Base-by-base conservation (phyloP, 2,888 invertebrate genomes). In the Eupsilia transversa region DNA sequence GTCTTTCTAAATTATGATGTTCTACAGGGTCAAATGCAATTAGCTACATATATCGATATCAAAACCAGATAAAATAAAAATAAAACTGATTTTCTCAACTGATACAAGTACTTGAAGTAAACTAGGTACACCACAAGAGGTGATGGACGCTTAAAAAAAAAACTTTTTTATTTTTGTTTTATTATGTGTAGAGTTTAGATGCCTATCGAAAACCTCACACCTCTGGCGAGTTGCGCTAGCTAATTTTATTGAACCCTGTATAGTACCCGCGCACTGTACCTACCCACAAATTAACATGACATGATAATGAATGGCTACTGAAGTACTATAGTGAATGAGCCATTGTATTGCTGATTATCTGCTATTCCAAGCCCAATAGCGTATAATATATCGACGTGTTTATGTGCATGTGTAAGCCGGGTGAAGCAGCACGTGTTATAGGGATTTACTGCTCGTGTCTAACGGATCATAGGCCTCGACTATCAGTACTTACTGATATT, bases 351-450 rank as follows among this genome's bases (percentile, higher is more conserved):
- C 52, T 64, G 61, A 76, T 76, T 76, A 84, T 69, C 61, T 66
- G 59, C 71, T 71, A 68, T 74, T 66, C 43, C 59, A 59, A 84
- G 30, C 66, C 41, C 41, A 57, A 66, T 75, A 68, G 56, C 57
- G 68, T 73, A 41, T 49, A n/a, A 66, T 69, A 54, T 74, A 80
- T 68, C 23, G 80, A 69, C 52, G 69, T 76, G 76, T 84, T 81
- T 79, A 83, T 46, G 43, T 30, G 56, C 52, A 54, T 72, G 69
- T 72, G 61, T 68, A 67, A 74, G 80, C 70, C 35, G 43, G 46
- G 35, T 64, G 27, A 35, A 6, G 65, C 52, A 30, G 14, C 72
- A 76, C 80, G 84, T 67, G 80, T 49, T 43, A 57, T 20, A 71
- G 38, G 84, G 84, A 80, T 82, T 80, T 80, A 66, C 54, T 27